Base-by-base conservation (phyloP, 2,888 invertebrate species). In the Drosophila histrio region DNA sequence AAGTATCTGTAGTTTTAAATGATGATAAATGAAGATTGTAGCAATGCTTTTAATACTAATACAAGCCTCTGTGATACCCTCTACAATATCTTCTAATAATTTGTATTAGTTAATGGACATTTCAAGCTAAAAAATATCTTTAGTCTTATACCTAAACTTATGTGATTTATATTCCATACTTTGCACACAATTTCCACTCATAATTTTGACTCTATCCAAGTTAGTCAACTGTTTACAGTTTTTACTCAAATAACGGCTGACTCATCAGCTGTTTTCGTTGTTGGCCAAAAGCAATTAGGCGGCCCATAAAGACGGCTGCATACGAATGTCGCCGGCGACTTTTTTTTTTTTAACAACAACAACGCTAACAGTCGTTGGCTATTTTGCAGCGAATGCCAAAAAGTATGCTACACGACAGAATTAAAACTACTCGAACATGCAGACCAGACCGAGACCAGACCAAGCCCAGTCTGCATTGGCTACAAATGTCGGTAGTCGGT, bases 401-500 rank as follows among this genome's bases (percentile, higher is more conserved):
- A 77, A 80, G 52, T 73, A 79, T 68, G 73, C 83, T 68, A 68
- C 71, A 79, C 72, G 72, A 64, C 49, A 68, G 47, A 68, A 76
- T 70, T 69, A 71, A 77, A 75, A 80, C 60, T 70, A 70, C 64
- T 50, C 30, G 32, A 46, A 69, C 62, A 65, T 57, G 53, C 60
- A 57, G 61, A 15, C 30, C 46, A 24, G 56, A 32, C 47, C 53
- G 34, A 44, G 19, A n/a, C 13, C 22, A 41, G 43, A 19, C 44
- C 44, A 44, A 44, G 44, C 17, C 28, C 43, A 44, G 38, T 22
- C 41, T 36, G 26, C 34, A 13, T 21, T 21, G 47, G 47, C 47
- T 47, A 47, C 47, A 47, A 47, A 47, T 47, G 21, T 43, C n/a
- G n/a, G 24, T 15, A 30, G 30, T 44, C 9, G 28, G 9, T 43